Evolutionary conservation across 2,888 invertebrate species (phyloP).

Genomic region (Timema cristinae): DNA sequence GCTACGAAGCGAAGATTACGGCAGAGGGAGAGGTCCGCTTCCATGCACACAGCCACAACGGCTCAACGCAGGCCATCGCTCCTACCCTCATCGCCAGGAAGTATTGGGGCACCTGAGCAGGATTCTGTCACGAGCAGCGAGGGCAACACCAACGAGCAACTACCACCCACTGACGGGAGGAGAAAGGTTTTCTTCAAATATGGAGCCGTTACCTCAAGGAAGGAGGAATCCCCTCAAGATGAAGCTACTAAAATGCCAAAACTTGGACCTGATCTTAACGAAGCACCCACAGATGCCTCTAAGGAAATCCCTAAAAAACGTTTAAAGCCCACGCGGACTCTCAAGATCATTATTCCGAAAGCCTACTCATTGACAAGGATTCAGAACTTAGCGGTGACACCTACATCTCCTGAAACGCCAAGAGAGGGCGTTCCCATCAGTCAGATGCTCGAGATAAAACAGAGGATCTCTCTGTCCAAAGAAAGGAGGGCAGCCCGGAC

Average conservation of each 20-base stretch:
- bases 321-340: conserved; percentile 55
- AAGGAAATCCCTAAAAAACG: conserved; percentile 40
- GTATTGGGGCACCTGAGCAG: conserved; percentile 40
- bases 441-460: conserved; percentile 85
- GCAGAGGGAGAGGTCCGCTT: conserved; percentile 78
- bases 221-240: conserved; percentile 20
- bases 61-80: conserved; percentile 23
- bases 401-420: conserved; percentile 21
- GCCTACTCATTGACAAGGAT: conserved; percentile 33
- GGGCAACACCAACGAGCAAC: conserved; percentile 43
- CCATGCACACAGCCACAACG: conserved; percentile 56
- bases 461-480: conserved; percentile 85
- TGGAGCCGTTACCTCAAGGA: neutral
- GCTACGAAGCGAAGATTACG: conserved; percentile 83
- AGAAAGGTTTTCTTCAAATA: neutral
- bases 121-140: conserved; percentile 77
- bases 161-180: conserved; percentile 1
- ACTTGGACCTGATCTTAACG: neutral
- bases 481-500: conserved; percentile 93
- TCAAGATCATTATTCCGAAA: conserved; percentile 45
- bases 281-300: neutral
- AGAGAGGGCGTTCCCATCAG: conserved; percentile 56
- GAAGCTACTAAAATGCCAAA: conserved; percentile 12
- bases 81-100: conserved; percentile 51
- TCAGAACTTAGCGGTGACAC: conserved; percentile 25